Base-by-base conservation (phyloP, 2,888 invertebrate genomes). In the Seira sanloemensis region DNA sequence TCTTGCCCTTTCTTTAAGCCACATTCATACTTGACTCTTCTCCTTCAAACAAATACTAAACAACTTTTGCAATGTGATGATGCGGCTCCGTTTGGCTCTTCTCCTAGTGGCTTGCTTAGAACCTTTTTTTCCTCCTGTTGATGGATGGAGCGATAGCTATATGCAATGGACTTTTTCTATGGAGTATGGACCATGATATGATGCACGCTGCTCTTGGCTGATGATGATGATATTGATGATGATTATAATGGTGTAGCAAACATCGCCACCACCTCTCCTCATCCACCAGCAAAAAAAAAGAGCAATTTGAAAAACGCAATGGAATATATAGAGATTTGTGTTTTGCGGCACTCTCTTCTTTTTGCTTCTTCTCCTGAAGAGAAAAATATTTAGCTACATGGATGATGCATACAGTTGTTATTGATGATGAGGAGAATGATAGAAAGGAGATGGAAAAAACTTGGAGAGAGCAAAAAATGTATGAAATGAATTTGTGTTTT, bases 21-120 rank as follows among this genome's bases (percentile, higher is more conserved):
- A 77, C 76, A 77, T 77, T 77, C 77, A 58, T 58, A 58, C 58
- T 68, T 77, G 25, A 66, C 74, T 72, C 58, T 21, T 26, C 77
- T 68, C 75, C 67, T 74, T 74, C 74, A 74, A 72, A 77, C 69
- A 26, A 67, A 66, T 67, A 76, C 76, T 76, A 76, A 72, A 69
- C 54, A 68, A 77, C 26, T 58, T 71, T 77, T 77, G 77, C 77
- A 69, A 77, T 50, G 58, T 58, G 58, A n/a, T 58, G 58, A 37
- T 58, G 75, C 69, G 50, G 66, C 75, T 75, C 24, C 24, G 16
- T 46, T 37, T 77, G 68, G 19, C 66, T 66, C 67, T 19, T 66
- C 76, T 68, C 50, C 68, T 54, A 65, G 67, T 54, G 50, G n/a
- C 58, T 58, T 58, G 58, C 58, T 58, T 58, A 18, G 58, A 58